Evolutionary conservation across 2,888 invertebrate genomes (phyloP), one percentile per base, ranked within the genome.

Genomic region (Cephus spinipes): DNA sequence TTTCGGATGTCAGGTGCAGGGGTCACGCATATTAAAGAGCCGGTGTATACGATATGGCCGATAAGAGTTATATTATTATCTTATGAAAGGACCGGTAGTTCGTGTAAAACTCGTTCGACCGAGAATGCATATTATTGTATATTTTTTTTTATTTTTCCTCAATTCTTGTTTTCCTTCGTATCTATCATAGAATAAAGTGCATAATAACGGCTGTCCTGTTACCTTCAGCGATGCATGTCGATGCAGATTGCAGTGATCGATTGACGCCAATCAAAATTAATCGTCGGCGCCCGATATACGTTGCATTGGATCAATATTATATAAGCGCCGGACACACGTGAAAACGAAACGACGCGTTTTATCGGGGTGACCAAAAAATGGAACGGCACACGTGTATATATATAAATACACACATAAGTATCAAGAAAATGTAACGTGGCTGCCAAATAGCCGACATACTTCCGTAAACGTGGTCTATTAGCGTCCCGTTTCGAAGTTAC

Each of bases 191-290:
- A 77, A 40, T 75, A 68, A 32, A 68, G 75, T 74, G 31, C 69
- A 76, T 76, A 80, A 81, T 81, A 77, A 81, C 76, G 79, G 79
- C 36, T 68, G 55, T 36, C 36, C 31, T 73, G 40, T n/a, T 55
- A 40, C 33, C 71, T 75, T 77, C 74, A 71, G 23, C 71, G 30
- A 30, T 32, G 32, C 71, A 71, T 71, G 71, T 71, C 71, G 71
- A 71, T 9, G 31, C 71, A 23, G 71, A 71, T 71, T 71, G 32
- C 15, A 71, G 71, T 34, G 30, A 71, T 71, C 33, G 71, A 11
- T 34, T 6, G 15, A 30, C 71, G 31, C 3, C 33, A 33, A 71
- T 71, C 30, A 3, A 9, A 15, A 71, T 11, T 71, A 71, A 71
- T 30, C 15, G 23, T 23, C 35, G 9, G 23, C 55, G 55, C 9